Conservation (phyloP, 1,140 invertebrate species). For the Campoletis sonorensis region DNA sequence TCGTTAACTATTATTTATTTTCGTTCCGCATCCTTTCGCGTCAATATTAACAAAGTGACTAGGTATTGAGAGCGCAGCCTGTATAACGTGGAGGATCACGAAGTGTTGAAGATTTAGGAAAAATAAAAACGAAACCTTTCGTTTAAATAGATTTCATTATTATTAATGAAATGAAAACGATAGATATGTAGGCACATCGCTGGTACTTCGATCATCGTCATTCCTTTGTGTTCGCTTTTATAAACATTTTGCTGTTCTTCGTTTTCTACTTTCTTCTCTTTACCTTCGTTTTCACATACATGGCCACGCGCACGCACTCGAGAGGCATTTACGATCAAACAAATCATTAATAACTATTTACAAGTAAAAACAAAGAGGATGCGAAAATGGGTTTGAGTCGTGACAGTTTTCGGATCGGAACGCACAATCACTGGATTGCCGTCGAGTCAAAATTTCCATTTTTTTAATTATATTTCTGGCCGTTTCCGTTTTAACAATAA, state of each 20-base stretch:
- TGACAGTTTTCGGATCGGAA: background rate
- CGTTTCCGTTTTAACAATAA: too few species aligned
- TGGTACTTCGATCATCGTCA: constrained; percentile 57
- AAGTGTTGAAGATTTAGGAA: constrained; percentile 57
- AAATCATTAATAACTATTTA: constrained; percentile 22
- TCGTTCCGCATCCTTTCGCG: constrained; percentile 59
- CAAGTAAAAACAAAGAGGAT: constrained; percentile 7
- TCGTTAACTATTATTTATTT: constrained; percentile 20
- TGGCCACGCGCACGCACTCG: background rate
- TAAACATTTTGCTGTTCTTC: constrained; percentile 13
- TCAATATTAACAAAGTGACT: constrained; percentile 72
- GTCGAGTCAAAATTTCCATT: too few species aligned
- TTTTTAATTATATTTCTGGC: too few species aligned
- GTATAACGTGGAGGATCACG: constrained; percentile 55
- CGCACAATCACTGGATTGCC: background rate
- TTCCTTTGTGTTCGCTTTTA: background rate
- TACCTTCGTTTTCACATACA: background rate
- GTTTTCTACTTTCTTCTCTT: background rate
- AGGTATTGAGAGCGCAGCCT: constrained; percentile 70
- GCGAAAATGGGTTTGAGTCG: too few species aligned
- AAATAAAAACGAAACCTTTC: constrained; percentile 59
- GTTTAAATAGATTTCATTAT: constrained; percentile 53
- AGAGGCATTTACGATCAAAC: too few species aligned
- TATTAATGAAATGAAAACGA: constrained; percentile 45
- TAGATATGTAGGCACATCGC: constrained; percentile 68